Evolutionary conservation across 2,888 invertebrate genomes (phyloP).

Genomic region (Aricia artaxerxes): DNA sequence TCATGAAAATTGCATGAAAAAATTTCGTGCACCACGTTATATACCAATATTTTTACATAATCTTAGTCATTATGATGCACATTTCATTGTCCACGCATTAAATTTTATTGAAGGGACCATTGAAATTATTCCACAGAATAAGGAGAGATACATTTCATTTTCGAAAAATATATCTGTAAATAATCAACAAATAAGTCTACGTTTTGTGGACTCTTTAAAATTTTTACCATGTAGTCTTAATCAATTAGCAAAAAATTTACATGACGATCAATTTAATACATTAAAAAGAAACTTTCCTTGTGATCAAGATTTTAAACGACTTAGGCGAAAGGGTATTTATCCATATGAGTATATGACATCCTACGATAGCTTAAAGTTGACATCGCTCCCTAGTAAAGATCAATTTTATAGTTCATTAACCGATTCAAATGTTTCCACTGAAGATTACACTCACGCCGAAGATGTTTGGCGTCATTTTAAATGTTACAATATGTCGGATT

Average conservation of each 20-base stretch:
- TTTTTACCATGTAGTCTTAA: too few relatives aligned
- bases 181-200: too few relatives aligned
- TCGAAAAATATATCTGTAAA: too few relatives aligned
- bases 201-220: too few relatives aligned
- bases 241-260: conserved; percentile 8
- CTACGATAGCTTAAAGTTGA: conserved; percentile 37
- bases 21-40: not conserved
- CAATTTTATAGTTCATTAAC: too few relatives aligned
- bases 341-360: conserved; percentile 44
- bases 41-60: conserved; percentile 27
- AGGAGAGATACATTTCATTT: conserved; percentile 34
- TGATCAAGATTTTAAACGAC: conserved; percentile 34
- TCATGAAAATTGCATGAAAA: too few relatives aligned
- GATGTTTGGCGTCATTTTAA: conserved; percentile 29
- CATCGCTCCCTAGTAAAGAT: conserved; percentile 38
- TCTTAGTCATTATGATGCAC: conserved; percentile 30
- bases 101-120: too few relatives aligned
- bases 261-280: conserved; percentile 35
- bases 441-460: too few relatives aligned
- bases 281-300: conserved; percentile 31
- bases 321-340: conserved; percentile 28
- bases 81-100: too few relatives aligned
- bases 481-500: too few relatives aligned
- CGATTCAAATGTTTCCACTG: not conserved
- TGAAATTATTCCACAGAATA: conserved; percentile 31